phyloP scores from a whole-genome alignment of 2,797 vertebrate genomes.

The Rhyacichthys aspro region DNA sequence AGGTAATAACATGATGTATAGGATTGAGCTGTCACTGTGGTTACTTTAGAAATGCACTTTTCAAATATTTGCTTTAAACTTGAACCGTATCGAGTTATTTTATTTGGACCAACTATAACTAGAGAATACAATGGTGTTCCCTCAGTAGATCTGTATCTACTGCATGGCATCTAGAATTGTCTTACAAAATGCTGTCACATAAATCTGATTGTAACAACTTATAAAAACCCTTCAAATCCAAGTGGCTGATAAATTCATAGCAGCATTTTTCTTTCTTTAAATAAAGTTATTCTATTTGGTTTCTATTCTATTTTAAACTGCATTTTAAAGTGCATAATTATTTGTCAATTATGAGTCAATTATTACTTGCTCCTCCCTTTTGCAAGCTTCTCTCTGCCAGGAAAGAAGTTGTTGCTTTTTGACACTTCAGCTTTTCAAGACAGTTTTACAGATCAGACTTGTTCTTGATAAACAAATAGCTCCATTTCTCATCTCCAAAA shows the following conservation, averaged over 20 bases:
- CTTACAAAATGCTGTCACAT: no score
- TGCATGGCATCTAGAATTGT: no score
- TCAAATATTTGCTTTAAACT: conserved; percentile 27
- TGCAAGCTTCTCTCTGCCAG: conserved; percentile 22
- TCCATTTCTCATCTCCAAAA: conserved; percentile 60
- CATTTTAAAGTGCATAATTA: conserved; percentile 32
- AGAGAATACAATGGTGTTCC: no score
- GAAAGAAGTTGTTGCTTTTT: conserved; percentile 7
- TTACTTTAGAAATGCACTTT: conserved; percentile 27
- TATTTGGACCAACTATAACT: no score
- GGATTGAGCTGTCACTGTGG: conserved; percentile 23
- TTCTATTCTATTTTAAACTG: conserved; percentile 82
- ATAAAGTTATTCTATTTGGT: conserved; percentile 90
- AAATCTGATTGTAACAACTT: no score
- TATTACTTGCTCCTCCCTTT: conserved; percentile 63
- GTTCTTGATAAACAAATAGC: conserved; percentile 73
- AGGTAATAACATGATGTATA: conserved; percentile 33
- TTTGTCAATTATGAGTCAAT: conserved; percentile 83
- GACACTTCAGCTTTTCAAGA: conserved; percentile 29
- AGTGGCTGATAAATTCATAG: neutral
- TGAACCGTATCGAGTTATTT: neutral
- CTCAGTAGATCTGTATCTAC: no score
- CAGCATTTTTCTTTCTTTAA: conserved; percentile 80
- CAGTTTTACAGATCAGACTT: conserved; percentile 50
- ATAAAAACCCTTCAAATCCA: neutral